Conservation (phyloP, 2,797 vertebrate genomes). For the Acanthopagrus latus region DNA sequence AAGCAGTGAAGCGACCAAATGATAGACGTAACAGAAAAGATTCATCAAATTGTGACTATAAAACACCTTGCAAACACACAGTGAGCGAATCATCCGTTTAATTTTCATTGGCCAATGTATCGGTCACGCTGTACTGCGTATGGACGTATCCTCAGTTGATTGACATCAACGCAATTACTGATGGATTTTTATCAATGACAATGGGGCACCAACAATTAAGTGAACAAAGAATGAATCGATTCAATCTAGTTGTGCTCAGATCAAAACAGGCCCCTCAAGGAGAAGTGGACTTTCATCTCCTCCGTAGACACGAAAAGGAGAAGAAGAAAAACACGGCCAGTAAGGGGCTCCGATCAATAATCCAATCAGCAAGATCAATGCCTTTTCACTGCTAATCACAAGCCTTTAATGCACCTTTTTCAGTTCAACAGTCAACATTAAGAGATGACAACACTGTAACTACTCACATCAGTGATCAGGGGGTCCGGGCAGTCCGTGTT, state of each 20-base stretch:
- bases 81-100: not conserved
- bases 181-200: conserved; percentile 70
- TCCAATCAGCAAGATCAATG: conserved; percentile 49
- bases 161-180: conserved; percentile 44
- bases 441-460: not conserved
- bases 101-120: not conserved
- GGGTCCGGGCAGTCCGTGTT: conserved; percentile 88
- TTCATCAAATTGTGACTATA: not conserved
- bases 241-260: conserved; percentile 41
- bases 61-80: not conserved
- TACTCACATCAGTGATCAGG: conserved; percentile 87
- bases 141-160: conserved; percentile 41
- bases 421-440: conserved; percentile 33
- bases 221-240: conserved; percentile 68
- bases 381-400: conserved; percentile 38
- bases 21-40: not conserved
- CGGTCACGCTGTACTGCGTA: not conserved
- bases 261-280: conserved; percentile 42
- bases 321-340: not conserved
- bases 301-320: conserved; percentile 30
- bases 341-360: conserved; percentile 48
- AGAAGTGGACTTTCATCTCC: conserved; percentile 58
- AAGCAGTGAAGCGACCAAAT: accelerated
- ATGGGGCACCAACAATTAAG: conserved; percentile 59
- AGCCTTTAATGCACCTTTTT: conserved; percentile 21